Conservation (phyloP, 2,888 invertebrate genomes). For the Teinopalpus imperialis region DNA sequence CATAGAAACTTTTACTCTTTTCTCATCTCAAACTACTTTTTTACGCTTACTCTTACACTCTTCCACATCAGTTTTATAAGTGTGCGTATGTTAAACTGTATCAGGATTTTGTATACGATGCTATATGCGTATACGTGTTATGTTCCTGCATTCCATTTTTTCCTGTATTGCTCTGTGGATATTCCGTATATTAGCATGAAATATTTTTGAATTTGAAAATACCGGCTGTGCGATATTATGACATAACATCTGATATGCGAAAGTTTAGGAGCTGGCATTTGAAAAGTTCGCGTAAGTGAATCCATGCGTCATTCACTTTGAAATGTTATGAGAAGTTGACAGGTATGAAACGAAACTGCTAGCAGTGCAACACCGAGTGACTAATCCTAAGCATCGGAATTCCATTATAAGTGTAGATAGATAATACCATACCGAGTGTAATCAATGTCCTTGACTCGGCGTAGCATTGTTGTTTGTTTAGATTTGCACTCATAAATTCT, state of each 20-base stretch:
- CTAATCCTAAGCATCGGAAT: conserved; percentile 15
- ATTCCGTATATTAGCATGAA: too few species aligned
- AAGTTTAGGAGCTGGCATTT: conserved; percentile 22
- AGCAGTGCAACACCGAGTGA: conserved; percentile 3
- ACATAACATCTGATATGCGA: conserved; percentile 8
- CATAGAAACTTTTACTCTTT: too few species aligned
- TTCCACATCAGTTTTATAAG: too few species aligned
- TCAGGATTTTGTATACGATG: too few species aligned
- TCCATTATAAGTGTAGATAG: conserved; percentile 6
- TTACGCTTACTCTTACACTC: too few species aligned
- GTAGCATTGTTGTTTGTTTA: conserved; percentile 4
- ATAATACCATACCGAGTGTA: conserved; percentile 5
- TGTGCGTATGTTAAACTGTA: too few species aligned
- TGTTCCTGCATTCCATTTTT: too few species aligned
- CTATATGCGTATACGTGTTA: too few species aligned
- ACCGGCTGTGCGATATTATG: neutral
- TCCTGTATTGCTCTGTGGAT: too few species aligned
- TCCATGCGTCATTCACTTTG: conserved; percentile 7
- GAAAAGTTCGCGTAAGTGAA: conserved; percentile 21
- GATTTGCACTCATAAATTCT: conserved; percentile 2
- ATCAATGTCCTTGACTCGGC: conserved; percentile 6
- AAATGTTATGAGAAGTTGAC: conserved; percentile 20
- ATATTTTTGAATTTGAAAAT: too few species aligned
- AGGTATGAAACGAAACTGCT: conserved; percentile 11
- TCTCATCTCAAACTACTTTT: too few species aligned